Base-by-base conservation (phyloP, 2,797 vertebrate species). In the Enteromius fasciolatus region DNA sequence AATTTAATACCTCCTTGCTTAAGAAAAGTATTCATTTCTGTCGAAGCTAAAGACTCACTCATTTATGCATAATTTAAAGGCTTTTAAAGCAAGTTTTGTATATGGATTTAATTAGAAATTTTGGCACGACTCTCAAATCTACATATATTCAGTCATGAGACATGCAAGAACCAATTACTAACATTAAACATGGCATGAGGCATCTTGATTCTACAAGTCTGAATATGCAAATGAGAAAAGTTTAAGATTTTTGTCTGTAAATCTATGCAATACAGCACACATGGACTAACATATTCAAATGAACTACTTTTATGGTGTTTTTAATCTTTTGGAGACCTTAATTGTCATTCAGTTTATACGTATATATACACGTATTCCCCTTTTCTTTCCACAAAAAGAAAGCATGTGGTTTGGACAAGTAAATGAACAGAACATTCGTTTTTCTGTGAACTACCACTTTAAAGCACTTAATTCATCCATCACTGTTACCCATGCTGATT, bases 361-460 rank as follows among this genome's bases (percentile, higher is more conserved):
- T n/a, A n/a, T n/a, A n/a, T n/a, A n/a, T n/a, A n/a, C n/a, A 39
- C 15, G 20, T n/a, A n/a, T 52, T 39, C 23, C 39, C 1, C 23
- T 48, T 70, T 31, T 25, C 23, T 31, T 72, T 31, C 15, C 41
- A 48, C 25, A 72, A 18, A 52, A 14, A 41, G 0, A 33, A 73
- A 33, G 5, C 46, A 72, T 20, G 44, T 46, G 9, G 25, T 31
- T 72, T 48, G 23, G 44, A 25, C 41, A 28, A 70, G 23, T 50
- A 74, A 17, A 39, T 1, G 0, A 74, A 54, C 18, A 36, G 48
- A 54, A 36, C 6, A 6, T 52, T 31, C 0, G 17, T 28, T 72
- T 72, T 72, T 73, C 48, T 9, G 31, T 74, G 5, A 74, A 57
- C 50, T 57, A 39, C 52, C 73, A 5, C 52, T 75, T 57, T 59